Evolutionary conservation across 2,113 vertebrate genomes (phyloP).

Genomic region (Xyrauchen texanus): DNA sequence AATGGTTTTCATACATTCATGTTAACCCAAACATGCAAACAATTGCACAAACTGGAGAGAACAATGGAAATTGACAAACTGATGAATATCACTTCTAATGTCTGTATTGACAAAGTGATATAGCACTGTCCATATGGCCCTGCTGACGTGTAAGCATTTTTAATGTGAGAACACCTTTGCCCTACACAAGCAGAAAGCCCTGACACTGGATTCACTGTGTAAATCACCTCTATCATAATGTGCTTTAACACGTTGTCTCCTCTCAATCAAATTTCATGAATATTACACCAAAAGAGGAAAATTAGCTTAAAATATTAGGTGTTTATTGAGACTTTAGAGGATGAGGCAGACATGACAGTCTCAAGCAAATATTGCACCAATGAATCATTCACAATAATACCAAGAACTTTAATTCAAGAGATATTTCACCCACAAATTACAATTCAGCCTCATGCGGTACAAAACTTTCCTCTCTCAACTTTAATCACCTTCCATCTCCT

Average conservation of each 20-base stretch:
- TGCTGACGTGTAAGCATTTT: slow-evolving; percentile 53
- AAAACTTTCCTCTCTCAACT: no score
- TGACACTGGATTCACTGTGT: slow-evolving; percentile 38
- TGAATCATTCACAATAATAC: no score
- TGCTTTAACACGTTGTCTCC: slow-evolving; percentile 43
- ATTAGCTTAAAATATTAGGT: slow-evolving; percentile 28
- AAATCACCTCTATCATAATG: slow-evolving; percentile 50
- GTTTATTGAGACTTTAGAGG: neutral
- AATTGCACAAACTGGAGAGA: slow-evolving; percentile 24
- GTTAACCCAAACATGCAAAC: neutral
- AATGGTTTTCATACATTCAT: slow-evolving; percentile 7
- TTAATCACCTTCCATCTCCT: no score
- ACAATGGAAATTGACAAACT: slow-evolving; percentile 50
- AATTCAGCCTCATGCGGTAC: no score
- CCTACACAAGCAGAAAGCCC: slow-evolving; percentile 44
- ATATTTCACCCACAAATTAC: no score
- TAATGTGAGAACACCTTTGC: slow-evolving; percentile 52
- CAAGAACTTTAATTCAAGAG: no score
- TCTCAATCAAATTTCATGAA: slow-evolving; percentile 10
- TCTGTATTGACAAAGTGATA: slow-evolving; percentile 52
- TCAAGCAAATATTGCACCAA: neutral
- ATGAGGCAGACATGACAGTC: no score
- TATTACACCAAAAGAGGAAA: slow-evolving; percentile 27
- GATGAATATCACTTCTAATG: slow-evolving; percentile 46
- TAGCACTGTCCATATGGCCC: slow-evolving; percentile 53